A percentile compares a stretch with the other conserved stretches of the same genome.
These are phyloP conservation scores for Trissolcus basalis DNA, from an alignment of 1,140 invertebrate species.

Conservation along the genomic window DNA sequence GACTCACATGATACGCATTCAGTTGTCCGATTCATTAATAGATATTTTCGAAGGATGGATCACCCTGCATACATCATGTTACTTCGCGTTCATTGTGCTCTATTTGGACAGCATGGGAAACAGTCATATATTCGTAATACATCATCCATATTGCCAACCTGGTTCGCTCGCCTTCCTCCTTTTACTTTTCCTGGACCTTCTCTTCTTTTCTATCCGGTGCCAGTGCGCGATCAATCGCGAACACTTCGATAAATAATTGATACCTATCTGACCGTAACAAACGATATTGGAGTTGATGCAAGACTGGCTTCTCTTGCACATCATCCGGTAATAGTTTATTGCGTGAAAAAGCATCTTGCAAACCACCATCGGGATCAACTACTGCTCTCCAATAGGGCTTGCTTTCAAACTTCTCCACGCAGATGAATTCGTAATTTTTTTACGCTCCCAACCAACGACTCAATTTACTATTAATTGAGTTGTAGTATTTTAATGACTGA, in stretches of 20 bases:
- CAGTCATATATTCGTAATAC: constrained; percentile 51
- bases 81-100: constrained; percentile 41
- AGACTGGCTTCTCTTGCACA: constrained; percentile 37
- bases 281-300: constrained; percentile 45
- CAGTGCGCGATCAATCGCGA: constrained; percentile 49
- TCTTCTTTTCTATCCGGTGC: constrained; percentile 42
- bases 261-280: constrained; percentile 55
- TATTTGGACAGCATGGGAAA: constrained; percentile 61
- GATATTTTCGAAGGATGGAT: constrained; percentile 56
- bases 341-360: constrained; percentile 27
- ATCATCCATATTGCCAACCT: constrained; percentile 52
- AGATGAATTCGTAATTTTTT: too few species aligned
- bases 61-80: constrained; percentile 48
- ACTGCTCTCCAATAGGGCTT: too few species aligned
- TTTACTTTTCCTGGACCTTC: constrained; percentile 44
- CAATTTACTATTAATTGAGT: too few species aligned
- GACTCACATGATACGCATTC: constrained; percentile 31
- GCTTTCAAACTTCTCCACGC: too few species aligned
- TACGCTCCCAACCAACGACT: too few species aligned
- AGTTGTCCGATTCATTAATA: constrained; percentile 60
- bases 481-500: too few species aligned
- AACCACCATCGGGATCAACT: constrained; percentile 13
- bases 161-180: constrained; percentile 36
- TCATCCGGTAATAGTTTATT: constrained; percentile 49
- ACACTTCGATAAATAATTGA: constrained; percentile 54